Conservation (phyloP, 2,888 invertebrate species). For the Hecatera dysodea region DNA sequence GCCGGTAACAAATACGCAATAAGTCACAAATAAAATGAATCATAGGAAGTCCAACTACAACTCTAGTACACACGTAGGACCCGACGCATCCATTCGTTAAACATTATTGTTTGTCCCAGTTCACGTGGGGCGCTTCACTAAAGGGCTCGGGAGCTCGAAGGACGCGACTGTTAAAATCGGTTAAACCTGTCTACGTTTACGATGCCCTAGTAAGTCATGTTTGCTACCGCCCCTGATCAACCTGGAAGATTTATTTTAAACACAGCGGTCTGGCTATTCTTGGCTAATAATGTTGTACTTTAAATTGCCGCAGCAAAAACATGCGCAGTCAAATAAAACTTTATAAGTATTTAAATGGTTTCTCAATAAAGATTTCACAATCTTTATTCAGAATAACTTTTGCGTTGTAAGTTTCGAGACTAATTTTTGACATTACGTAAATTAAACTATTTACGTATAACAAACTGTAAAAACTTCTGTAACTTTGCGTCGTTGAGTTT, state of each 20-base stretch:
- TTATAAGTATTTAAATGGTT: conserved; percentile 10
- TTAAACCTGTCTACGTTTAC: conserved; percentile 64
- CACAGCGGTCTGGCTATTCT: conserved; percentile 38
- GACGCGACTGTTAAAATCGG: conserved; percentile 54
- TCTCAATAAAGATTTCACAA: too few relatives aligned
- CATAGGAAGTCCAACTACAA: conserved; percentile 76
- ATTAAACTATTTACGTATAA: too few relatives aligned
- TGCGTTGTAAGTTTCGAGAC: not conserved
- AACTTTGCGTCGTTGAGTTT: not conserved
- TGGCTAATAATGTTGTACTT: conserved; percentile 44
- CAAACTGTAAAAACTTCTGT: not conserved
- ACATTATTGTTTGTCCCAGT: conserved; percentile 57
- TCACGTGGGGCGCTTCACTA: conserved; percentile 53
- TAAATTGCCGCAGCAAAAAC: conserved; percentile 30
- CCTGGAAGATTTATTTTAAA: conserved; percentile 50
- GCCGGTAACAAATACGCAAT: conserved; percentile 74
- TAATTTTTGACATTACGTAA: not conserved
- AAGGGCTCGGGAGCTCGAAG: conserved; percentile 50
- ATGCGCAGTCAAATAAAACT: conserved; percentile 31
- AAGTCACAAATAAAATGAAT: conserved; percentile 78
- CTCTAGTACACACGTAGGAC: conserved; percentile 40
- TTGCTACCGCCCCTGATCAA: conserved; percentile 43
- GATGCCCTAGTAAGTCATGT: conserved; percentile 45
- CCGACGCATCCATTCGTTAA: conserved; percentile 48
- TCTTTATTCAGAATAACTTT: conserved; percentile 10